Conservation (phyloP, 2,797 vertebrate species). For the Netta rufina region DNA sequence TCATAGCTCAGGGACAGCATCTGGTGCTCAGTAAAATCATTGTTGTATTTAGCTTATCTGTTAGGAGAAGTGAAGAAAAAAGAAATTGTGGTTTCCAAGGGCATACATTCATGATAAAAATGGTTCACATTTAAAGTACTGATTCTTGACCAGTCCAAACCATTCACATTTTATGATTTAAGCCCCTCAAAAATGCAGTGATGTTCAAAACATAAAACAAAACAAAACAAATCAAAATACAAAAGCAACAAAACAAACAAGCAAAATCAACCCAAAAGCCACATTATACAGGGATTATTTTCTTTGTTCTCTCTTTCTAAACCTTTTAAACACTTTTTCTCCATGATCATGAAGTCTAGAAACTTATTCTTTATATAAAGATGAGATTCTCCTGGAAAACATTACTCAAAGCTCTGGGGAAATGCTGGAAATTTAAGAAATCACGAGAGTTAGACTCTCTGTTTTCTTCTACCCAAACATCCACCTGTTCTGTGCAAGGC, state of each 20-base stretch:
- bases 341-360: not conserved
- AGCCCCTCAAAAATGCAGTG: not conserved
- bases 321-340: not conserved
- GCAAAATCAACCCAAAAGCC: not conserved
- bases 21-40: not conserved
- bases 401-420: not conserved
- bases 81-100: conserved; percentile 13
- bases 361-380: not conserved
- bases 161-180: not conserved
- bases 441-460: not conserved
- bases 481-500: not conserved
- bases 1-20: not conserved
- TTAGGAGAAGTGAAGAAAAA: not conserved
- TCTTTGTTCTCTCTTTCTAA: not conserved
- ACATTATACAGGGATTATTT: not conserved
- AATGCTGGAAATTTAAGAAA: not conserved
- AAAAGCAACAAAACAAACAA: not conserved
- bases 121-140: not conserved
- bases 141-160: not conserved
- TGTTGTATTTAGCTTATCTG: not conserved
- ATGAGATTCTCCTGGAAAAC: not conserved
- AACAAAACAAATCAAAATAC: not conserved
- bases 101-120: conserved; percentile 4
- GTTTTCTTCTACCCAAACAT: not conserved
- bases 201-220: not conserved